phyloP scores from a whole-genome alignment of 2,888 invertebrate genomes.

The Melanchra persicariae region DNA sequence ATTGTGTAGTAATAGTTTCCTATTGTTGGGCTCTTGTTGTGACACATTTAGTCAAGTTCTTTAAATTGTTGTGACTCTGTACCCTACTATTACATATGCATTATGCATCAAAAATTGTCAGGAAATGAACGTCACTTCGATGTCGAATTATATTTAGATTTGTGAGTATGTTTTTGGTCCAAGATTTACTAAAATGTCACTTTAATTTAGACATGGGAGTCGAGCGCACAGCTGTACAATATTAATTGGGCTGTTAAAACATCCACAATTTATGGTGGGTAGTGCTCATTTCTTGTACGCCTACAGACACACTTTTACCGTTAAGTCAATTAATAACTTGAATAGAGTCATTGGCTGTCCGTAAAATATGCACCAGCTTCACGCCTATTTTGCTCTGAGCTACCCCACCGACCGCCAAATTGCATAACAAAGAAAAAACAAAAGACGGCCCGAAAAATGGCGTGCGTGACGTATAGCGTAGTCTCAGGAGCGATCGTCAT shows the following conservation, averaged over 20 bases:
- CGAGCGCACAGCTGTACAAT: slow-evolving; percentile 41
- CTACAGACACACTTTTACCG: slow-evolving; percentile 8
- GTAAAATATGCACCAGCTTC: slow-evolving; percentile 76
- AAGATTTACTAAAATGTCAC: slow-evolving; percentile 41
- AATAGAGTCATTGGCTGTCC: slow-evolving; percentile 66
- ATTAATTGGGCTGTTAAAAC: slow-evolving; percentile 48
- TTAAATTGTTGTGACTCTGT: slow-evolving; percentile 29
- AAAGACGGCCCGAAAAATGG: slow-evolving; percentile 81
- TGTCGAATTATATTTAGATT: slow-evolving; percentile 59
- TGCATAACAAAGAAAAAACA: slow-evolving; percentile 81
- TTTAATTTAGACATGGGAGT: slow-evolving; percentile 38
- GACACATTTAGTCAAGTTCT: slow-evolving; percentile 50
- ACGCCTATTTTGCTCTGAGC: slow-evolving; percentile 74
- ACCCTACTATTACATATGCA: slow-evolving; percentile 42
- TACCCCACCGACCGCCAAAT: slow-evolving; percentile 75
- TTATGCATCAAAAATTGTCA: slow-evolving; percentile 42
- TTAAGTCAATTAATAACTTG: slow-evolving; percentile 57
- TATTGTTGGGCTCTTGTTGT: slow-evolving; percentile 61
- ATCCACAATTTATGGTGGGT: slow-evolving; percentile 31
- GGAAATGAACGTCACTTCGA: slow-evolving; percentile 15
- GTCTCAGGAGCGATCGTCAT: slow-evolving; percentile 80
- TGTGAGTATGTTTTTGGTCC: slow-evolving; percentile 27
- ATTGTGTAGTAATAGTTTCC: slow-evolving; percentile 62
- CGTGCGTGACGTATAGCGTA: slow-evolving; percentile 80
- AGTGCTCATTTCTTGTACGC: slow-evolving; percentile 19